Evolutionary conservation across 1,140 invertebrate genomes (phyloP).

Genomic region (Armadillidium nasatum): DNA sequence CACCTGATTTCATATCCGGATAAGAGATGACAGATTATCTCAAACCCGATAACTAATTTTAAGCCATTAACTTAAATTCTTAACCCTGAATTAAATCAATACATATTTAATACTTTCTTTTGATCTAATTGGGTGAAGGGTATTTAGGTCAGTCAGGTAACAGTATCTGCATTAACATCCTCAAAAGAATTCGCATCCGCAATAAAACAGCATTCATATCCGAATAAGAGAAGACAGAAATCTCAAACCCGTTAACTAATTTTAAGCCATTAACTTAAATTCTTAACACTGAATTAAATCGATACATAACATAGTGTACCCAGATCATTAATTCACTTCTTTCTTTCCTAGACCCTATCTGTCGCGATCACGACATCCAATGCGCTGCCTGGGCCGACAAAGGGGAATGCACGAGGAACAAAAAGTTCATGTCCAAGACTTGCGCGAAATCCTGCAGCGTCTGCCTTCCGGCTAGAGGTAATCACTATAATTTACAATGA

Average conservation of each 20-base stretch:
- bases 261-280: background rate
- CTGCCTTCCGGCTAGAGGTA: constrained; percentile 40
- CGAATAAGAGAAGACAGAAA: background rate
- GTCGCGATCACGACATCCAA: constrained; percentile 30
- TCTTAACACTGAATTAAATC: background rate
- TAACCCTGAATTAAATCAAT: background rate
- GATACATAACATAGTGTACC: background rate
- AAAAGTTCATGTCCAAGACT: constrained; percentile 34
- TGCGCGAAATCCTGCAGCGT: constrained; percentile 38
- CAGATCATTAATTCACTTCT: background rate
- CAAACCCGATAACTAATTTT: background rate
- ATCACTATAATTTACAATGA: background rate
- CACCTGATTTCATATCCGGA: too few relatives aligned
- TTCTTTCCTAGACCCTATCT: constrained; percentile 25
- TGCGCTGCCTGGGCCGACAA: constrained; percentile 39
- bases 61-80: background rate
- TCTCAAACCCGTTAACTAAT: background rate
- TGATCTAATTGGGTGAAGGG: background rate
- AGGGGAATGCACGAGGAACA: constrained; percentile 35
- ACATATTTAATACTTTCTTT: background rate
- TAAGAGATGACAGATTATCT: background rate
- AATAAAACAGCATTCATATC: too few relatives aligned
- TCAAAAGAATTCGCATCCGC: background rate
- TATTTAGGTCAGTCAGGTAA: too few relatives aligned
- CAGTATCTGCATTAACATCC: too few relatives aligned